Base-by-base conservation (phyloP, 2,888 invertebrate species). In the Caenorhabditis angaria region DNA sequence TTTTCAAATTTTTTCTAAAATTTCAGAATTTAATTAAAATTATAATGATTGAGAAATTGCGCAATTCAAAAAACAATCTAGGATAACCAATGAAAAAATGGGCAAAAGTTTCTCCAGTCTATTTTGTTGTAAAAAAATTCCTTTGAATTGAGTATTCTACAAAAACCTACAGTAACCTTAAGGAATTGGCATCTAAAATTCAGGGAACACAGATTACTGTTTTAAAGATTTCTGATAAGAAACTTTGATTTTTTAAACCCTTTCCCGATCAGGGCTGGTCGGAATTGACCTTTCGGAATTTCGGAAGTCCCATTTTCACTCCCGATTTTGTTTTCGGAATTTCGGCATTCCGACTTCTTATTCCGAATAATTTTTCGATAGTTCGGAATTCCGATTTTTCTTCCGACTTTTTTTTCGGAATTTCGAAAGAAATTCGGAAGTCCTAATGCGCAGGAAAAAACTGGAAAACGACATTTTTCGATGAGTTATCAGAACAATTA, bases 51-150 rank as follows among this genome's bases (percentile, higher is more conserved):
- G 6, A 6, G 8, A 35, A 35, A 35, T 35, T 35, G 8, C 8
- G 35, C 35, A 6, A 35, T 14, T 35, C 6, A 35, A 10, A 14
- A 35, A 35, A 35, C 35, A 35, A 35, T 10, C 6, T 12, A 22
- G 6, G 18, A 12, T 35, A 6, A 35, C 8, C 35, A 14, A 35
- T 10, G 35, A 35, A 35, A 35, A 35, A 10, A 14, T 14, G 35
- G 8, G 6, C 35, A 10, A 35, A 35, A 6, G 35, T 10, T 35
- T 35, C 14, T 35, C 35, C 35, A 35, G 10, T 51, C 22, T 10
- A 51, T 10, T 24, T 51, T 51, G 6, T 51, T n/a, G n/a, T 24
- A 51, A 51, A 51, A 51, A 22, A 24, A 51, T 51, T 51, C 14
- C 35, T 10, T 35, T 35, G 35, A 35, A 35, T 35, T 35, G 35